A percentile compares a stretch with the other conserved stretches of the same genome.
These are phyloP conservation scores for Neoscelio sp. DNA, from an alignment of 2,888 invertebrate species.

Conservation along the genomic window DNA sequence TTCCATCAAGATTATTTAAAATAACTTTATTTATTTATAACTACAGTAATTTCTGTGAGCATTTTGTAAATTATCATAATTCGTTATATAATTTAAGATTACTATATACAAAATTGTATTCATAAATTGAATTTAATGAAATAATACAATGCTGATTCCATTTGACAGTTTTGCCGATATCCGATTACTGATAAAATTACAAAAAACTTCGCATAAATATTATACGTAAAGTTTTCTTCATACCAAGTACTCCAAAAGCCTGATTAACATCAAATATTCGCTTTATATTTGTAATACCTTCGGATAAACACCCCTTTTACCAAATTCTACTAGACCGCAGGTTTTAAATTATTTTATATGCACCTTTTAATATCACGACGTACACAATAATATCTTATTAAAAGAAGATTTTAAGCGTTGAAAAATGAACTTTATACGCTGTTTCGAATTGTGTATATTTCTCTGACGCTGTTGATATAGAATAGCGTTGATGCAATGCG, in stretches of 20 bases:
- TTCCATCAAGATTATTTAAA: too few species aligned
- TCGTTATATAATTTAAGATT: too few species aligned
- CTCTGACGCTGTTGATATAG: slow-evolving; percentile 41
- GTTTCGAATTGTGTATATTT: slow-evolving; percentile 51
- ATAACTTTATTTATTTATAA: too few species aligned
- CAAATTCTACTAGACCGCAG: not conserved
- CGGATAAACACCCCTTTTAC: slow-evolving; percentile 7
- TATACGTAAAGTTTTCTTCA: too few species aligned
- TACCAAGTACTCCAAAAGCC: slow-evolving; percentile 8
- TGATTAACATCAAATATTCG: slow-evolving; percentile 10
- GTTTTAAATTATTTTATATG: slow-evolving; percentile 27
- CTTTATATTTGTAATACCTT: slow-evolving; percentile 8
- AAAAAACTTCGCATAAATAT: not conserved
- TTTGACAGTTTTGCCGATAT: slow-evolving; percentile 5
- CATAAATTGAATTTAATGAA: slow-evolving; percentile 3
- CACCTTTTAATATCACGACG: slow-evolving; percentile 11
- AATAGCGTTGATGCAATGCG: slow-evolving; percentile 58
- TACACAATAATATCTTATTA: slow-evolving; percentile 52
- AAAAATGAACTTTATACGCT: slow-evolving; percentile 58
- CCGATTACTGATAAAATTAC: slow-evolving; percentile 10
- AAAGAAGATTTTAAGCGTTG: slow-evolving; percentile 57
- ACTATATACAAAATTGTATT: too few species aligned
- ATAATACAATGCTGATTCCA: not conserved
- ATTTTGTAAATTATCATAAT: too few species aligned
- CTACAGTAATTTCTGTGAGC: too few species aligned